A percentile compares a stretch with the other conserved stretches of the same genome.
These are phyloP conservation scores for Drosophila malerkotliana DNA, from an alignment of 1,140 invertebrate species.

Conservation along the genomic window DNA sequence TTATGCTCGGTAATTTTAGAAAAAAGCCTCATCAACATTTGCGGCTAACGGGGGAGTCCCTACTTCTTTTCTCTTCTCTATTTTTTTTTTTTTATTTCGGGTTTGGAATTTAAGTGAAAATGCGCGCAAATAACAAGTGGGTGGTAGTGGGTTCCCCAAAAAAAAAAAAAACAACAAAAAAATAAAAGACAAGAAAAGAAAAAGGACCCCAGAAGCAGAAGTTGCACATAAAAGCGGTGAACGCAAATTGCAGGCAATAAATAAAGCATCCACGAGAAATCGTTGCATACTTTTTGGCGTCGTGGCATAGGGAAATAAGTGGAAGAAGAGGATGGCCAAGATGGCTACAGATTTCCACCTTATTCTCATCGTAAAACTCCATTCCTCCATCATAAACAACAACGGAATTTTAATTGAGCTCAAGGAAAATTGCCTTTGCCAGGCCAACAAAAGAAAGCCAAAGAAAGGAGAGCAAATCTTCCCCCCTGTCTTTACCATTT, in stretches of 20 bases:
- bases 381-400: conserved; percentile 37
- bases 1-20: conserved; percentile 81
- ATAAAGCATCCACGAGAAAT: conserved; percentile 74
- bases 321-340: background rate
- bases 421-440: background rate
- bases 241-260: conserved; percentile 72
- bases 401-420: conserved; percentile 43
- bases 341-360: background rate
- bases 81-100: conserved; percentile 14
- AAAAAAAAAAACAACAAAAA: conserved; percentile 2
- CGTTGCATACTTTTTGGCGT: conserved; percentile 65
- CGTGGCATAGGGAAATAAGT: conserved; percentile 12
- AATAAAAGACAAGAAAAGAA: background rate
- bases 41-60: conserved; percentile 15
- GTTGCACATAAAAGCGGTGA: conserved; percentile 59
- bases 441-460: background rate
- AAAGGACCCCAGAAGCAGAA: conserved; percentile 29
- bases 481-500: background rate
- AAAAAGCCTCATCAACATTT: conserved; percentile 61
- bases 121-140: conserved; percentile 21
- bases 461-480: too few species aligned
- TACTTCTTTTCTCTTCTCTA: background rate
- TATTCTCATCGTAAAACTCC: background rate
- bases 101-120: conserved; percentile 40
- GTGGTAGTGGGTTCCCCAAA: background rate